A percentile compares a stretch with the other conserved stretches of the same genome.
These are phyloP conservation scores for Oceanodroma tethys DNA, from an alignment of 2,113 vertebrate species.

Conservation along the genomic window DNA sequence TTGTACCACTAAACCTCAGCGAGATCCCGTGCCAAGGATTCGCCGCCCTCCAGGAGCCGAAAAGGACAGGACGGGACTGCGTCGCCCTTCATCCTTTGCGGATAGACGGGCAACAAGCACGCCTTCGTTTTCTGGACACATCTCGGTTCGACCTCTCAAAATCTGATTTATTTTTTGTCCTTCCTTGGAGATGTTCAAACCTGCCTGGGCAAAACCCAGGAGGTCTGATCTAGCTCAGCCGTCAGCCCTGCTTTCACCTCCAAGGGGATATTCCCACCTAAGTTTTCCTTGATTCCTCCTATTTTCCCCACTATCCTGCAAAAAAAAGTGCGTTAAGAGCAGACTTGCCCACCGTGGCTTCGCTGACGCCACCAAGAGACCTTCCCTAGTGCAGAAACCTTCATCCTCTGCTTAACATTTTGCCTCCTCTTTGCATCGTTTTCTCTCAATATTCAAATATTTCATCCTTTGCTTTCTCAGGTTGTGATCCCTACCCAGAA, in stretches of 20 bases:
- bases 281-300: neutral
- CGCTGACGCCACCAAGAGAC: rapidly evolving
- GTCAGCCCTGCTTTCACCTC: neutral
- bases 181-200: neutral
- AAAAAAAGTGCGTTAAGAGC: neutral
- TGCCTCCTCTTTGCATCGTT: neutral
- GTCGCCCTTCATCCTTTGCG: rapidly evolving
- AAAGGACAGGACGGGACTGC: rapidly evolving
- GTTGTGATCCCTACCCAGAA: neutral
- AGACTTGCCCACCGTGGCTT: neutral
- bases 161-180: neutral
- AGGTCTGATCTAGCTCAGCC: neutral
- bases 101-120: rapidly evolving
- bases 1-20: neutral
- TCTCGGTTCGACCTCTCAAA: neutral
- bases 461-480: constrained; percentile 1
- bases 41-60: neutral
- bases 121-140: rapidly evolving
- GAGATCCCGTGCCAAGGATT: neutral
- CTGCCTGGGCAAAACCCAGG: neutral
- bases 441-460: neutral
- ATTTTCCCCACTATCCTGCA: neutral
- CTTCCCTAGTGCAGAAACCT: neutral
- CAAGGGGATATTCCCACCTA: neutral
- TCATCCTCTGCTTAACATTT: neutral